Percentiles rank a stretch among this genome's conserved stretches.
These are phyloP conservation scores for Labeo catla DNA, from an alignment of 2,113 vertebrate genomes.

Conservation along the genomic window DNA sequence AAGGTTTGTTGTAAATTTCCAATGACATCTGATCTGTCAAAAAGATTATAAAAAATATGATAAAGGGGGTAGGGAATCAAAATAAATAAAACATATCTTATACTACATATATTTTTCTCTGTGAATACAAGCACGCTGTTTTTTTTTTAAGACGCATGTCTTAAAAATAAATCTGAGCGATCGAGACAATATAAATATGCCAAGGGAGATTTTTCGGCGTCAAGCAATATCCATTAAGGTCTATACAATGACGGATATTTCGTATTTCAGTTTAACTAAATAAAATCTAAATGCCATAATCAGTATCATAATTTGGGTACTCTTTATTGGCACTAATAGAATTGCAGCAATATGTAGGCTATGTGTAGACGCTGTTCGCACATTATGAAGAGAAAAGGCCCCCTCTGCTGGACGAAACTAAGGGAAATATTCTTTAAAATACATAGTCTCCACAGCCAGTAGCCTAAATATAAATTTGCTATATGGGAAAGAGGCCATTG, in stretches of 20 bases:
- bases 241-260: not conserved
- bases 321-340: not conserved
- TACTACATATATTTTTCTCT: conserved; percentile 39
- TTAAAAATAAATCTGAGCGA: not conserved
- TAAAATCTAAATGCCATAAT: not conserved
- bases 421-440: not conserved
- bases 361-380: not conserved
- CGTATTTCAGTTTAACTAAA: not conserved
- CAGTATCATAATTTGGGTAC: not conserved
- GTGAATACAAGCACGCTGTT: not conserved
- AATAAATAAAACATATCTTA: conserved; percentile 52
- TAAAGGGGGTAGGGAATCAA: conserved; percentile 31
- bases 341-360: too few species aligned
- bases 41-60: conserved; percentile 53
- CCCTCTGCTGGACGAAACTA: conserved; percentile 11
- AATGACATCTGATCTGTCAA: conserved; percentile 46
- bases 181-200: not conserved
- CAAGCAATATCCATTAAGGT: conserved; percentile 3
- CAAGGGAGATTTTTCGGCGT: not conserved
- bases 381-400: not conserved
- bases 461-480: too few species aligned
- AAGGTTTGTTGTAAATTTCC: conserved; percentile 55
- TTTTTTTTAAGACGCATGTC: not conserved
- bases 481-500: not conserved
- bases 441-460: too few species aligned